Percentiles rank a stretch among this genome's conserved stretches.
Evolutionary conservation across 2,888 invertebrate species (phyloP).

Genomic region (Netelia virgata): DNA sequence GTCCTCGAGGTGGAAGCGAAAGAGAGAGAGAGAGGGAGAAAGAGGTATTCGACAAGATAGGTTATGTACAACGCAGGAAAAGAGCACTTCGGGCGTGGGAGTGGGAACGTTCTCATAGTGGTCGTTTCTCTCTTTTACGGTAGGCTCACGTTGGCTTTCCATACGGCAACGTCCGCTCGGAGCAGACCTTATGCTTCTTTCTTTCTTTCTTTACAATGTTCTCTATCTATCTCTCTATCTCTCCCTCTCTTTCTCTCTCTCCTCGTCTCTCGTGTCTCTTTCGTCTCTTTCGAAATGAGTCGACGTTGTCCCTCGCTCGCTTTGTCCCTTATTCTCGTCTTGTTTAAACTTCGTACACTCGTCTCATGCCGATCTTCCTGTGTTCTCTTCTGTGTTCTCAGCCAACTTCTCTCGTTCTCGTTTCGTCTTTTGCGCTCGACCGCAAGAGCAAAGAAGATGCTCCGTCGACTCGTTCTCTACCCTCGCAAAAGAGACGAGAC

Average conservation of each 20-base stretch:
- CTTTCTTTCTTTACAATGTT: background rate
- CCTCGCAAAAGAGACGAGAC: conserved; percentile 26
- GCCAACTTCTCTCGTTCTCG: background rate
- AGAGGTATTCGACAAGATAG: conserved; percentile 27
- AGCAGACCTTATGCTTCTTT: conserved; percentile 23
- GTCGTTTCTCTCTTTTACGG: conserved; percentile 46
- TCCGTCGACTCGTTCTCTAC: conserved; percentile 28
- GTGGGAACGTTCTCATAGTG: conserved; percentile 84
- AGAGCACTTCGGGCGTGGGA: conserved; percentile 83
- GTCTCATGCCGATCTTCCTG: background rate
- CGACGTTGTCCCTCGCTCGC: conserved; percentile 1
- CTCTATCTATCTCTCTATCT: conserved; percentile 46
- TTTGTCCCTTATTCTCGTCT: background rate
- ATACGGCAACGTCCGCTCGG: background rate
- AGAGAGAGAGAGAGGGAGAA: conserved; percentile 10
- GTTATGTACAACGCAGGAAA: conserved; percentile 76
- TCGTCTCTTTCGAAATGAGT: background rate
- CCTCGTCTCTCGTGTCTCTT: conserved; percentile 15
- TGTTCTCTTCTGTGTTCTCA: conserved; percentile 4
- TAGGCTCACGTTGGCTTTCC: conserved; percentile 8
- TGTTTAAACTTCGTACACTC: background rate
- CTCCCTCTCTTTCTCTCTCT: conserved; percentile 12
- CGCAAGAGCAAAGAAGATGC: conserved; percentile 5
- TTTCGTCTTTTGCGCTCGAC: conserved; percentile 12
- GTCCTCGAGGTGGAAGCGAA: background rate